Evolutionary conservation across 2,888 invertebrate genomes (phyloP).

Genomic region (Lasioglossum pauxillum): DNA sequence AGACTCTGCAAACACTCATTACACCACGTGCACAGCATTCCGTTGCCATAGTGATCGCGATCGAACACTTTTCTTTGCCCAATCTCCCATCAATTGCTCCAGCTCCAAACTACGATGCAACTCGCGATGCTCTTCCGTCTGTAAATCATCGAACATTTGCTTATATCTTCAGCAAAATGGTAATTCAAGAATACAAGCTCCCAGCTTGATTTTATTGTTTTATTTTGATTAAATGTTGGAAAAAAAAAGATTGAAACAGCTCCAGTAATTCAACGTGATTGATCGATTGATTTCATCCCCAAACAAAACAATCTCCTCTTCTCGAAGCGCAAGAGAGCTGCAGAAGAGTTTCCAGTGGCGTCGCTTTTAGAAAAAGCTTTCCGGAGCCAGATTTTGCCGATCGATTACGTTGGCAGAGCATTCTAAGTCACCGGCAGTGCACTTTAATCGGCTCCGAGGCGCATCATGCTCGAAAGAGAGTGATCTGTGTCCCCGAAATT

Average conservation of each 20-base stretch:
- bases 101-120: neutral
- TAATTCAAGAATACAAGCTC: too few species aligned
- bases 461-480: neutral
- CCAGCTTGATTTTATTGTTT: too few species aligned
- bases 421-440: neutral
- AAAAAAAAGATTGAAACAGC: too few species aligned
- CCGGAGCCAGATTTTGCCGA: neutral
- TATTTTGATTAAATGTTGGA: too few species aligned
- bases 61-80: neutral
- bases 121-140: neutral
- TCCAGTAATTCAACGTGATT: too few species aligned
- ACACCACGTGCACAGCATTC: neutral
- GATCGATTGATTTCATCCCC: too few species aligned
- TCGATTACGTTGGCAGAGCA: neutral
- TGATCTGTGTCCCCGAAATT: neutral
- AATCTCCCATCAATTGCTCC: neutral
- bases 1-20: conserved; percentile 11
- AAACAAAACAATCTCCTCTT: neutral
- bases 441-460: conserved; percentile 1
- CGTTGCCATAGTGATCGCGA: neutral
- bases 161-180: too few species aligned
- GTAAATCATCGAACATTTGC: too few species aligned
- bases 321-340: neutral
- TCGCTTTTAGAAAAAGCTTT: neutral
- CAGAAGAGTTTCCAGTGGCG: neutral